These are phyloP conservation scores for Gulo gulo DNA, from an alignment of 2,113 vertebrate genomes.

Conservation along the genomic window DNA sequence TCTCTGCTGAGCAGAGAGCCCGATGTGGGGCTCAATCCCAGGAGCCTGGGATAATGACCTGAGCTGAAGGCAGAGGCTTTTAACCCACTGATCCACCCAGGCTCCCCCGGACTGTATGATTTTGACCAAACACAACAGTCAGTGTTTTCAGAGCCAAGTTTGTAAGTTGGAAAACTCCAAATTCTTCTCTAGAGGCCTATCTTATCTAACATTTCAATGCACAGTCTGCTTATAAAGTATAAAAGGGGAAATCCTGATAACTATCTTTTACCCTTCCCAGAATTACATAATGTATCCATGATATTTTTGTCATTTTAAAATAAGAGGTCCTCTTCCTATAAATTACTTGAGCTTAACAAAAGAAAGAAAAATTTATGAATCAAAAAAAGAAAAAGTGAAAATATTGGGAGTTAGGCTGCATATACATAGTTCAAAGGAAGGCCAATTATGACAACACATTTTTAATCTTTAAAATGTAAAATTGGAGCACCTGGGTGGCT, in stretches of 20 bases:
- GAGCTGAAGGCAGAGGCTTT: too few relatives aligned
- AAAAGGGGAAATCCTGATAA: background rate
- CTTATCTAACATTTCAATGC: background rate
- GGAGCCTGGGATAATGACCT: too few relatives aligned
- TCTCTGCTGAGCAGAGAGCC: too few relatives aligned
- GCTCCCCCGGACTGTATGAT: background rate
- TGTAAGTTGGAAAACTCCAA: background rate
- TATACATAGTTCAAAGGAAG: background rate
- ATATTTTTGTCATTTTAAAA: background rate
- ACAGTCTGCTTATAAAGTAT: background rate
- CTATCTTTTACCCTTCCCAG: background rate
- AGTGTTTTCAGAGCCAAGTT: background rate
- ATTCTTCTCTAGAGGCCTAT: background rate
- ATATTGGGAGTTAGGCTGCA: background rate
- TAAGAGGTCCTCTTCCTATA: background rate
- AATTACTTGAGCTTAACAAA: background rate
- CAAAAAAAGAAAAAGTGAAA: background rate
- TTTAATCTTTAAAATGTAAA: constrained; percentile 3
- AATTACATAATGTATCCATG: background rate
- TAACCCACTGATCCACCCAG: too few relatives aligned
- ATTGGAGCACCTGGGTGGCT: background rate
- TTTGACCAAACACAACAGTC: background rate
- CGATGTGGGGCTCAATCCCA: too few relatives aligned
- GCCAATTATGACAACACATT: background rate
- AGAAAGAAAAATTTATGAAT: background rate